Evolutionary conservation across 2,888 invertebrate genomes (phyloP).

Genomic region (Norana najaformis): DNA sequence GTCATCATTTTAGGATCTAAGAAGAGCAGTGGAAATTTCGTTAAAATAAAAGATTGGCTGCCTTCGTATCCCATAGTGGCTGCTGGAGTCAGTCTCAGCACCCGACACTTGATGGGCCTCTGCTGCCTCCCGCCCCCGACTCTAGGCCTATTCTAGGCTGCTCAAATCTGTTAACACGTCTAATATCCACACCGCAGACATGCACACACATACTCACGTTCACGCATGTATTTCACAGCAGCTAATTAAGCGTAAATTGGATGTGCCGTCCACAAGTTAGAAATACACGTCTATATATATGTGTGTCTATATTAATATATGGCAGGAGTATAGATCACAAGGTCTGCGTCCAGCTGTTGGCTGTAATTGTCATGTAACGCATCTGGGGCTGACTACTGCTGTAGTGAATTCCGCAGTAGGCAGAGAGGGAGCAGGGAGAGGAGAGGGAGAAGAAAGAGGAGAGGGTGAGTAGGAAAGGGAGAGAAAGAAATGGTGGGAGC

Average conservation of each 20-base stretch:
- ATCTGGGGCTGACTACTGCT: not conserved
- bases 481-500: not conserved
- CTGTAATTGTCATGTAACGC: not conserved
- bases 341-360: not conserved
- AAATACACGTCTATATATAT: conserved; percentile 7
- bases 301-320: not conserved
- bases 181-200: not conserved
- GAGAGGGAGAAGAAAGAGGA: not conserved
- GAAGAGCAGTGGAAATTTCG: not conserved
- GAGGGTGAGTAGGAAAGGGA: not conserved
- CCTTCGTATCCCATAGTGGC: not conserved
- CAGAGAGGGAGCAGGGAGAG: not conserved
- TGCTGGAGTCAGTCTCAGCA: not conserved
- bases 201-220: not conserved
- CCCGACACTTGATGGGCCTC: not conserved
- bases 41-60: not conserved
- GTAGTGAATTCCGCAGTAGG: not conserved
- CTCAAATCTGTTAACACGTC: conserved; percentile 13
- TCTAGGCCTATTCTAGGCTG: not conserved
- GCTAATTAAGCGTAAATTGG: conserved; percentile 7
- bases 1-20: not conserved
- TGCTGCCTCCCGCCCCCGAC: not conserved
- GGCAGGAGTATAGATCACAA: not conserved
- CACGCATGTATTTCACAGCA: not conserved
- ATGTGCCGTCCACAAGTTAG: conserved; percentile 5